These are phyloP conservation scores for Chironomus striatipennis DNA, from an alignment of 1,140 invertebrate genomes.

Conservation along the genomic window DNA sequence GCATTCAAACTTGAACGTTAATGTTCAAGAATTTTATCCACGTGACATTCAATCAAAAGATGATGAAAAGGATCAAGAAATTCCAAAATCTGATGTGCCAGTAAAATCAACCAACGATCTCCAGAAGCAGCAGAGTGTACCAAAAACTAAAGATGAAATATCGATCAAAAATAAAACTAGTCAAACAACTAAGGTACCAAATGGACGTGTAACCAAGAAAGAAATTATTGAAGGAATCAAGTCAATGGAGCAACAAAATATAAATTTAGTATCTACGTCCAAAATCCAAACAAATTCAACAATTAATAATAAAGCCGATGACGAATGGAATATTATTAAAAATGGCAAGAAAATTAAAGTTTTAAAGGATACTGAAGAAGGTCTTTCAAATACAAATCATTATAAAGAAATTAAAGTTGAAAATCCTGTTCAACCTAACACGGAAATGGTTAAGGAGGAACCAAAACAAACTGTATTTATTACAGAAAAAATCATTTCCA, in stretches of 20 bases:
- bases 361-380: background rate
- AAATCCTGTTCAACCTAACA: background rate
- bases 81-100: background rate
- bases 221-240: constrained; percentile 20
- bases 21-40: constrained; percentile 15
- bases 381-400: too few relatives aligned
- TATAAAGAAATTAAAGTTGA: background rate
- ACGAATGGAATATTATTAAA: constrained; percentile 6
- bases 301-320: background rate
- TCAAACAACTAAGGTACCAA: background rate
- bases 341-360: background rate
- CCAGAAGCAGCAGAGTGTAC: background rate
- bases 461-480: background rate
- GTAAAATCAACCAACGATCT: background rate
- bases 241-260: constrained; percentile 16
- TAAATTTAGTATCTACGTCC: background rate
- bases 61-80: background rate
- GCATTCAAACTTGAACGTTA: background rate
- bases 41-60: constrained; percentile 4
- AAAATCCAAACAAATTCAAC: background rate
- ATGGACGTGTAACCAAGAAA: background rate
- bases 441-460: background rate
- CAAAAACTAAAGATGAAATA: background rate
- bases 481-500: background rate
- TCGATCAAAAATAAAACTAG: background rate